phyloP scores from a whole-genome alignment of 2,797 vertebrate species.

The Myripristis murdjan region DNA sequence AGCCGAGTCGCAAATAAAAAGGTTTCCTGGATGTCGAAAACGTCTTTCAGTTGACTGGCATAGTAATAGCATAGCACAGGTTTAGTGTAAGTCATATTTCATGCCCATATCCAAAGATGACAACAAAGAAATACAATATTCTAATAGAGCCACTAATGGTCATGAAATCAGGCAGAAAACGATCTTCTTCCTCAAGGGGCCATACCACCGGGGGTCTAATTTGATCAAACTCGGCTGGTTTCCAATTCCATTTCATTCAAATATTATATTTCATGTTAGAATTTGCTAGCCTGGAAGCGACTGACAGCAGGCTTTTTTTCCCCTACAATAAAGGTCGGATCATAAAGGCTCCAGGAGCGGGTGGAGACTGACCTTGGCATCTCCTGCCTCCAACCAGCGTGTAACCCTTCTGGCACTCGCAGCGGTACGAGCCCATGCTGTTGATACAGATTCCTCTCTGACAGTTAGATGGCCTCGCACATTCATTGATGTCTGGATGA shows the following conservation, averaged over 20 bases:
- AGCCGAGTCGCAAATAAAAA: constrained; percentile 24
- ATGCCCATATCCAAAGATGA: not conserved
- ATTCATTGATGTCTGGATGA: constrained; percentile 91
- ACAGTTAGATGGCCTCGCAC: constrained; percentile 88
- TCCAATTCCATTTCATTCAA: no score
- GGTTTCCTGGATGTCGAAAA: not conserved
- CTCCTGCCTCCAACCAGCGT: constrained; percentile 86
- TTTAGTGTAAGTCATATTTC: not conserved
- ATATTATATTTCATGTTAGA: no score
- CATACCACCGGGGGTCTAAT: no score
- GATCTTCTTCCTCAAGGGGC: no score
- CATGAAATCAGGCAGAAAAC: no score
- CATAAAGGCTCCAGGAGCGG: not conserved
- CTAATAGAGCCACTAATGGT: no score
- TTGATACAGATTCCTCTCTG: constrained; percentile 92
- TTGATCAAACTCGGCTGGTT: no score
- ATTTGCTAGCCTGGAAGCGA: not conserved
- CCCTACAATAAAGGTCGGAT: not conserved
- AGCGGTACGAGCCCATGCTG: constrained; percentile 91
- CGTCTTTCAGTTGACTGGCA: no score
- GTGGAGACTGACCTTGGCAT: constrained; percentile 87
- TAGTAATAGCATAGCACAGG: no score
- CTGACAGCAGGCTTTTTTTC: not conserved
- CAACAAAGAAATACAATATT: not conserved
- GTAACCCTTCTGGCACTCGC: constrained; percentile 91